These are phyloP conservation scores for Babylonia areolata DNA, from an alignment of 1,140 invertebrate species.

Conservation along the genomic window DNA sequence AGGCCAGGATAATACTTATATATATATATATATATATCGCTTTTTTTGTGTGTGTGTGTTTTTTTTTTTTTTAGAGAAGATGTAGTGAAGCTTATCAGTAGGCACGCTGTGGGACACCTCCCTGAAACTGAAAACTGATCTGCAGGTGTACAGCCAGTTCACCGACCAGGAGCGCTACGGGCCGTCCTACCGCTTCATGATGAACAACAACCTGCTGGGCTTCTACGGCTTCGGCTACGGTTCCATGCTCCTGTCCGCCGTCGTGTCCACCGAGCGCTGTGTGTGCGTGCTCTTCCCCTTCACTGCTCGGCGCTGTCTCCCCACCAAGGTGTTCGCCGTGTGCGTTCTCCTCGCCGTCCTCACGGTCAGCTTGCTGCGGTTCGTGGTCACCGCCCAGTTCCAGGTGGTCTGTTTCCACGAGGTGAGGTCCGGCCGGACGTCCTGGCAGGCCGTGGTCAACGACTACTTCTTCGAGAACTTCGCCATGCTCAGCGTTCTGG, in stretches of 20 bases:
- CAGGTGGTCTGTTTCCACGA: conserved; percentile 19
- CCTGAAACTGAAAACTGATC: no score
- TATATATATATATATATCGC: no score
- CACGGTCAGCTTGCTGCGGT: neutral
- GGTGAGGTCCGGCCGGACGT: neutral
- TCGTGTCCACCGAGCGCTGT: conserved; percentile 14
- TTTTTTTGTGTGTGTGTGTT: no score
- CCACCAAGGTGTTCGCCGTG: neutral
- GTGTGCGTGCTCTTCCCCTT: conserved; percentile 17
- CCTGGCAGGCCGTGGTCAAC: neutral
- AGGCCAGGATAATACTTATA: no score
- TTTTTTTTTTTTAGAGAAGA: no score
- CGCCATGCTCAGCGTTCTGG: neutral
- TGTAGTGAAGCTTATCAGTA: no score
- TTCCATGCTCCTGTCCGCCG: conserved; percentile 10
- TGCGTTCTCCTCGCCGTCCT: neutral
- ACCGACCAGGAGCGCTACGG: neutral
- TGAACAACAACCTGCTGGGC: conserved; percentile 29
- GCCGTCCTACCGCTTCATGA: neutral
- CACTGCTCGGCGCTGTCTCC: neutral
- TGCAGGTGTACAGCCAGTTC: conserved; percentile 24
- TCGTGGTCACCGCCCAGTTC: conserved; percentile 9
- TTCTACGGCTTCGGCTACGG: conserved; percentile 20
- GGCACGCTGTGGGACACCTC: no score
- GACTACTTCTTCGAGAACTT: conserved; percentile 3